Evolutionary conservation across 2,113 vertebrate genomes (phyloP), one percentile per base, ranked within the genome.

Genomic region (Loxodonta africana): DNA sequence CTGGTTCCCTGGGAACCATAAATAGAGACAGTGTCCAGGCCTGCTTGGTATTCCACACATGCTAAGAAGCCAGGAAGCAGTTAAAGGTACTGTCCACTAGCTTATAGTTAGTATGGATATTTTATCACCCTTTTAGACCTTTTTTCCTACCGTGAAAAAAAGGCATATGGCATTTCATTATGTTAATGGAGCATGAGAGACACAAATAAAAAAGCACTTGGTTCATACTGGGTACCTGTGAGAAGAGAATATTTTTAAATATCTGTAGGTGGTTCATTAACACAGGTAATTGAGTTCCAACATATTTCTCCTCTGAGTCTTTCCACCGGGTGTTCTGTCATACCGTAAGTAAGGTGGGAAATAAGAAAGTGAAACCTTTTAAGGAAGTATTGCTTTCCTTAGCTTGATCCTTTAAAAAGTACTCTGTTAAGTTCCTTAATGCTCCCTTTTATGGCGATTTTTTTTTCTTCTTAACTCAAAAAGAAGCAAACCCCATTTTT

Each of bases 371-470:
- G 83, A 97, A 96, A 62, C 96, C 95, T 97, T 98, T 97, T 95
- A 98, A 98, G 86, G 37, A 98, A 98, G 41, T 90, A 95, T 69
- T 94, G 30, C 63, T 20, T 98, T 96, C 90, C 94, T 95, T n/a
- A 82, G 93, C 93, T 95, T 96, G 77, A 98, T 44, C 33, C 8
- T 1, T 95, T 88, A 97, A 95, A 93, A 95, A 97, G 97, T 63
- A 87, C 97, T 98, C 97, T 98, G 88, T 96, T 96, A 96, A 86
- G 97, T 97, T 97, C 46, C 95, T 98, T 97, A 98, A 95, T 95
- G 94, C 97, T 98, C 96, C 98, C 96, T 98, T 98, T 98, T 98
- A 98, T 98, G 97, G 97, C 84, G 97, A 96, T 98, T 95, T 97
- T 96, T 96, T 89, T 88, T 57, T 57, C 53, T 84, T 95, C 86